A percentile compares a stretch with the other conserved stretches of the same genome.
Conservation (phyloP, 1,140 invertebrate species). For the Pseudomyrmex gracilis region DNA sequence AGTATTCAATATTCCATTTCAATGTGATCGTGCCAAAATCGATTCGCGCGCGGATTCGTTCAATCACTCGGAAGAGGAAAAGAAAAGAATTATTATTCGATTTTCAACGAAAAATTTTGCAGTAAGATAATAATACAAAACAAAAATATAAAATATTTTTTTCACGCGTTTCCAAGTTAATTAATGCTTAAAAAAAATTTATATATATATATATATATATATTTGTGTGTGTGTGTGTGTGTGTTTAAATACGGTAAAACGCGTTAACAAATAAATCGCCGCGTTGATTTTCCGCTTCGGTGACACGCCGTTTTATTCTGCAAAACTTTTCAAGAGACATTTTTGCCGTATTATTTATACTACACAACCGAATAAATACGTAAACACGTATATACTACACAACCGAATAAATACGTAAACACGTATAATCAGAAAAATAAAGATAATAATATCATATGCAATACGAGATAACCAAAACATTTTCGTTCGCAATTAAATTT, state of each 20-base stretch:
- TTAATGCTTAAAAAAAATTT: no score
- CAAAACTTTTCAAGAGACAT: neutral
- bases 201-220: no score
- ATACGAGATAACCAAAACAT: conserved; percentile 16
- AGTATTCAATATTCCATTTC: conserved; percentile 29
- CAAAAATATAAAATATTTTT: no score
- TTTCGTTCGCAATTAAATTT: conserved; percentile 41
- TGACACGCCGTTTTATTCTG: no score
- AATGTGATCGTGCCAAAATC: neutral
- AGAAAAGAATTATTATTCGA: no score
- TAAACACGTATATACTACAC: conserved; percentile 3
- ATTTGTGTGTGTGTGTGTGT: no score
- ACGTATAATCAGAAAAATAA: conserved; percentile 16
- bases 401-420: conserved; percentile 24
- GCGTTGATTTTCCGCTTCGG: no score
- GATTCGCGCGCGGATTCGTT: neutral
- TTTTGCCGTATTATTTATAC: neutral
- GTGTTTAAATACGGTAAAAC: no score
- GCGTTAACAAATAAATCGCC: no score
- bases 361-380: conserved; percentile 9
- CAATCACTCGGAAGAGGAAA: neutral
- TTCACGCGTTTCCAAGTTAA: no score
- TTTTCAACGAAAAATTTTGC: no score
- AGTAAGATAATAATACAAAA: no score
- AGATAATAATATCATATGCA: neutral